Conservation (phyloP, 2,797 vertebrate genomes). For the Dryobates pubescens region DNA sequence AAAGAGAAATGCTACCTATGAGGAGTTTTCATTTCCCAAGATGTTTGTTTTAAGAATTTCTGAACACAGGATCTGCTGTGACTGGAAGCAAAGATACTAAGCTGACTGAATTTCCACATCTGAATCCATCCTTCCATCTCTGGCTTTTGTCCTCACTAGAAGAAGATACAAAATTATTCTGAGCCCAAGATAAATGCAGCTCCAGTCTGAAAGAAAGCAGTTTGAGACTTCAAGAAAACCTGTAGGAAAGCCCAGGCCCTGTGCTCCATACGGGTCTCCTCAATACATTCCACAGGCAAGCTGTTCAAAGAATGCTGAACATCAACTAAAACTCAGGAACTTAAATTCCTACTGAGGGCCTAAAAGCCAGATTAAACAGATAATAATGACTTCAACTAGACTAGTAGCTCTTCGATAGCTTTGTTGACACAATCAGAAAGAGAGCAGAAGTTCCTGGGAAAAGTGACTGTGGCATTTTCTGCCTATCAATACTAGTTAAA, state of each 20-base stretch:
- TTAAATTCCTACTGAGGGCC: neutral
- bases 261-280: fast-evolving
- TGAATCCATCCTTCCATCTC: neutral
- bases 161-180: neutral
- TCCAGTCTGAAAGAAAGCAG: neutral
- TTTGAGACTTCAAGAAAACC: neutral
- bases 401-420: neutral
- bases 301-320: neutral
- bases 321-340: neutral
- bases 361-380: neutral
- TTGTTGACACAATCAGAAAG: neutral
- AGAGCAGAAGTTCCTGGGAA: neutral
- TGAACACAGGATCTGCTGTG: neutral
- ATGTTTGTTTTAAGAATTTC: neutral
- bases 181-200: neutral
- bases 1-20: neutral
- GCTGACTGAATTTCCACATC: neutral
- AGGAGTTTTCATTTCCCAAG: neutral
- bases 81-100: neutral
- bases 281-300: neutral
- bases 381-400: neutral
- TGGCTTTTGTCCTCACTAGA: neutral
- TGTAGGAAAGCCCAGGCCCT: neutral
- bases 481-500: neutral
- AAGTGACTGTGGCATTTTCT: neutral